phyloP scores from a whole-genome alignment of 2,797 vertebrate species.

The Taenioides sp. region DNA sequence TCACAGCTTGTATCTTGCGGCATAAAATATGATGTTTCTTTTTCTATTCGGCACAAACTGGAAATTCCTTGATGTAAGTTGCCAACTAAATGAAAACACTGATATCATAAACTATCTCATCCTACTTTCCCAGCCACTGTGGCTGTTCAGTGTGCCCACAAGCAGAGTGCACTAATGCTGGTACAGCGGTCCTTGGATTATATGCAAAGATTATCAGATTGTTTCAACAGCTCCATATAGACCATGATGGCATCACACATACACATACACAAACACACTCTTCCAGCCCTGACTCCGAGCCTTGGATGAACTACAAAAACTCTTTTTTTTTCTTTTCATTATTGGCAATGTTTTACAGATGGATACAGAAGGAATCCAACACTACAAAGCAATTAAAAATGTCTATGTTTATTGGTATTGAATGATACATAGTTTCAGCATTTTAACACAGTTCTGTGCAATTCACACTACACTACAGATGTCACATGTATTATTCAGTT shows the following conservation, averaged over 20 bases:
- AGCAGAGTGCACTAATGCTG: conserved; percentile 49
- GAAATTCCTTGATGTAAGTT: background rate
- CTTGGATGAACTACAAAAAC: conserved; percentile 43
- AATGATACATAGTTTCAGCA: conserved; percentile 47
- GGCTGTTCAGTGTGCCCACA: conserved; percentile 11
- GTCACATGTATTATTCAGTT: conserved; percentile 42
- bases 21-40: background rate
- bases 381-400: conserved; percentile 74
- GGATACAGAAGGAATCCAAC: conserved; percentile 65
- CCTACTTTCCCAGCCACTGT: background rate
- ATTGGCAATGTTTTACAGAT: background rate
- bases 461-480: conserved; percentile 61
- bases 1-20: background rate
- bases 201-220: conserved; percentile 77
- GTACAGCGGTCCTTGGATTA: conserved; percentile 76
- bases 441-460: conserved; percentile 56
- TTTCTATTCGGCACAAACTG: background rate
- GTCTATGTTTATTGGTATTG: conserved; percentile 74
- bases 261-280: conserved; percentile 27
- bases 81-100: background rate
- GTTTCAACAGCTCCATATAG: conserved; percentile 69
- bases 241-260: conserved; percentile 33
- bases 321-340: conserved; percentile 3
- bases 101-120: background rate
- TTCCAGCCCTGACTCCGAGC: conserved; percentile 38